These are phyloP conservation scores for Gasterosteus aculeatus DNA, from an alignment of 2,113 vertebrate species.

Conservation along the genomic window DNA sequence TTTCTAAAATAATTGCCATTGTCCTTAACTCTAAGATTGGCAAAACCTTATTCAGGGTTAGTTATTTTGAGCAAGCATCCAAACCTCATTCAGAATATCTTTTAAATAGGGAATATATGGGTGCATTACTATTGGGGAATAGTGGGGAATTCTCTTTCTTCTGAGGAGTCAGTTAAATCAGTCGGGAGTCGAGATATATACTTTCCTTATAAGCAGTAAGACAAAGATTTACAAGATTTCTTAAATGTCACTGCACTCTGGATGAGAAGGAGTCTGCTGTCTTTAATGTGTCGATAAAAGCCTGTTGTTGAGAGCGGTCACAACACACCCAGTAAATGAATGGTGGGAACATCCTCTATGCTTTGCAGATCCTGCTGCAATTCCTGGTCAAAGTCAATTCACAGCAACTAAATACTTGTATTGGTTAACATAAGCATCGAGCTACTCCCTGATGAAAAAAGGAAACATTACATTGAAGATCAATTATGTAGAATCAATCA, in stretches of 20 bases:
- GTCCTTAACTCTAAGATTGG: background rate
- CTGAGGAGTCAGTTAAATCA: background rate
- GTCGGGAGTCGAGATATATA: background rate
- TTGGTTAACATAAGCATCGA: background rate
- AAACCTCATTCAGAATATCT: background rate
- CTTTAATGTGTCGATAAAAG: background rate
- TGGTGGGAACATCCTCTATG: background rate
- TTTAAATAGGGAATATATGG: too few relatives aligned
- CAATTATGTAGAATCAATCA: background rate
- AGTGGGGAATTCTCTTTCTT: background rate
- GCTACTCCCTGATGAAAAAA: background rate
- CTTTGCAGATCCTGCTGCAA: background rate
- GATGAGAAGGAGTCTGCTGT: background rate
- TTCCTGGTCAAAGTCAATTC: background rate
- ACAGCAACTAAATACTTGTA: background rate
- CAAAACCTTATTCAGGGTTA: background rate
- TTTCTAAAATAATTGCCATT: too few relatives aligned
- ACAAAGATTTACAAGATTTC: background rate
- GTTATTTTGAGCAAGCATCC: background rate
- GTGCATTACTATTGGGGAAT: too few relatives aligned
- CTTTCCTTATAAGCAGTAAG: background rate
- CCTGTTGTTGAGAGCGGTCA: background rate
- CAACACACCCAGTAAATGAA: background rate
- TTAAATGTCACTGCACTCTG: background rate
- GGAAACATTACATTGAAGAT: background rate